Conservation (phyloP, 1,140 invertebrate genomes). For the Lordiphosa clarofinis region DNA sequence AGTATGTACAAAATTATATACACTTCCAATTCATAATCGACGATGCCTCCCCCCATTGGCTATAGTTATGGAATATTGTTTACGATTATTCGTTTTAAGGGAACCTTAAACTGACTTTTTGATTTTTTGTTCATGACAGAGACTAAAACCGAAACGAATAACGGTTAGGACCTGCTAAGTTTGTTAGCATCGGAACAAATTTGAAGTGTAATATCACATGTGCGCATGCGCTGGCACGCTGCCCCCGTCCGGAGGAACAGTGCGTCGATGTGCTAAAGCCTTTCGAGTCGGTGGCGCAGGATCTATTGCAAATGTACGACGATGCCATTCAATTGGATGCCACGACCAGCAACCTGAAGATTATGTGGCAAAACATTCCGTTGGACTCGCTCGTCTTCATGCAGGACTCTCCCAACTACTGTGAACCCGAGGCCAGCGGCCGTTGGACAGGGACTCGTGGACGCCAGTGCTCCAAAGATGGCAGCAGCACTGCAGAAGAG, state of each 20-base stretch:
- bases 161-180: too few relatives aligned
- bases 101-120: too few relatives aligned
- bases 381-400: constrained; percentile 83
- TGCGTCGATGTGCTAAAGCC: constrained; percentile 82
- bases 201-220: too few relatives aligned
- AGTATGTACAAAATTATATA: background rate
- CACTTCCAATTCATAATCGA: too few relatives aligned
- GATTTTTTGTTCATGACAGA: too few relatives aligned
- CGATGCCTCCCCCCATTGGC: too few relatives aligned
- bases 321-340: constrained; percentile 76
- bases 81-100: too few relatives aligned
- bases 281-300: constrained; percentile 82
- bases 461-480: constrained; percentile 79
- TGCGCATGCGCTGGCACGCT: too few relatives aligned
- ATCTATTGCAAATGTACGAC: constrained; percentile 83
- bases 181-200: too few relatives aligned
- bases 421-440: constrained; percentile 50
- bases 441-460: constrained; percentile 81
- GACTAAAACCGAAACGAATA: too few relatives aligned
- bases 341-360: constrained; percentile 52
- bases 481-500: constrained; percentile 65
- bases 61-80: too few relatives aligned
- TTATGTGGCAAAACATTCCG: constrained; percentile 63
- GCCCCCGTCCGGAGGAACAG: constrained; percentile 82
- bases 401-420: constrained; percentile 69